Evolutionary conservation across 2,797 vertebrate genomes (phyloP).

Genomic region (Danio albolineatus): DNA sequence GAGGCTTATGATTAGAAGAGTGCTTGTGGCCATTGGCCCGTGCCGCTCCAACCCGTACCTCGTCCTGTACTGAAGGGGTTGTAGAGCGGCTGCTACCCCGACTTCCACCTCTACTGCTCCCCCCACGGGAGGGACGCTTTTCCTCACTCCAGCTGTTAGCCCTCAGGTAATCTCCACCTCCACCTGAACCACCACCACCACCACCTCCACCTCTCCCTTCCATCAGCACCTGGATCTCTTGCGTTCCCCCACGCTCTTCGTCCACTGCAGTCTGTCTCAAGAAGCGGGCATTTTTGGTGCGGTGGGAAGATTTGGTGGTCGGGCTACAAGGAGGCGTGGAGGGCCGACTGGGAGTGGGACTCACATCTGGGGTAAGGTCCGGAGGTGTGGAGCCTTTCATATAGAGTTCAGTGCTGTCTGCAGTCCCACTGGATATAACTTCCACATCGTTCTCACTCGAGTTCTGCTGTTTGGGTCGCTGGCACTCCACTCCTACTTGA

Average conservation of each 20-base stretch:
- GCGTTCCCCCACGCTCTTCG: slow-evolving; percentile 85
- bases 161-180: slow-evolving; percentile 82
- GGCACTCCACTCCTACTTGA: slow-evolving; percentile 90
- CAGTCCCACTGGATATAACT: slow-evolving; percentile 87
- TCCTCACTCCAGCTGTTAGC: slow-evolving; percentile 91
- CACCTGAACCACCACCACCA: slow-evolving; percentile 60
- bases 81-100: slow-evolving; percentile 72
- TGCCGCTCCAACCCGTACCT: slow-evolving; percentile 71
- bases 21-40: slow-evolving; percentile 88
- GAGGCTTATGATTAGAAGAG: slow-evolving; percentile 88
- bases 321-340: slow-evolving; percentile 86
- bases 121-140: slow-evolving; percentile 70
- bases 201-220: slow-evolving; percentile 83
- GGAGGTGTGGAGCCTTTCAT: slow-evolving; percentile 91
- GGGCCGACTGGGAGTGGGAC: slow-evolving; percentile 89
- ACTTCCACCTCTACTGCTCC: slow-evolving; percentile 73
- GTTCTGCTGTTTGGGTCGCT: slow-evolving; percentile 90
- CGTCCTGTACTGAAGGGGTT: slow-evolving; percentile 71
- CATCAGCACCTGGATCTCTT: slow-evolving; percentile 94
- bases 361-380: slow-evolving; percentile 86
- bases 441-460: slow-evolving; percentile 90
- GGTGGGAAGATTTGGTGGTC: slow-evolving; percentile 79
- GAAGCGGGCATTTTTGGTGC: slow-evolving; percentile 89
- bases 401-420: slow-evolving; percentile 94
- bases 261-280: slow-evolving; percentile 90